Percentiles rank a stretch among this genome's conserved stretches.
Evolutionary conservation across 2,113 vertebrate genomes (phyloP).

Genomic region (Bettongia penicillata): DNA sequence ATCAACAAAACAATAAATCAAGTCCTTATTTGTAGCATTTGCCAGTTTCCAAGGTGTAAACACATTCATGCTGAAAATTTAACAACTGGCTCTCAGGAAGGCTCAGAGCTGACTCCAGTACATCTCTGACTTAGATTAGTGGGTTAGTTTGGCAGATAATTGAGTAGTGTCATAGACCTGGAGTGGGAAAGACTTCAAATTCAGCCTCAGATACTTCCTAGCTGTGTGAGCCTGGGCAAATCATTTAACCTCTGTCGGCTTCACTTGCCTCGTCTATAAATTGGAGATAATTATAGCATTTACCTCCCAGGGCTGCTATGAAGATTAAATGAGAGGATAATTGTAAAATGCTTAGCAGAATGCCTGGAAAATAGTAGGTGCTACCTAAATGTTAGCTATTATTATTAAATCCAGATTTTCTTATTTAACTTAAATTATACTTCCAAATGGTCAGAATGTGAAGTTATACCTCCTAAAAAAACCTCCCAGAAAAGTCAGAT

Average conservation of each 20-base stretch:
- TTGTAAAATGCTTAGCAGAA: neutral
- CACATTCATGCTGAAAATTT: neutral
- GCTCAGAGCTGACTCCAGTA: neutral
- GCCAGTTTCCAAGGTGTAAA: neutral
- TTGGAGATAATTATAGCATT: neutral
- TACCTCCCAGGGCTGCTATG: too few species aligned
- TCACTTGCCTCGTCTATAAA: neutral
- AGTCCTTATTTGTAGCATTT: neutral
- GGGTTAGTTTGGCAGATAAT: neutral
- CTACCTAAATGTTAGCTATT: neutral
- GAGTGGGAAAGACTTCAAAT: neutral
- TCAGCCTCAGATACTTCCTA: neutral
- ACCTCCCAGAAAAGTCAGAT: neutral
- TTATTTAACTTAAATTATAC: slow-evolving; percentile 13
- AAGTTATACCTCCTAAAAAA: neutral
- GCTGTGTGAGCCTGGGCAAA: neutral
- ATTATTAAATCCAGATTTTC: neutral
- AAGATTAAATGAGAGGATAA: neutral
- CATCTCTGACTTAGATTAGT: neutral
- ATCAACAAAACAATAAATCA: neutral
- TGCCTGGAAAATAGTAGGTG: neutral
- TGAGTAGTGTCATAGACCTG: neutral
- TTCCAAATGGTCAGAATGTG: slow-evolving; percentile 2
- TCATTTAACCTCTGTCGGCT: neutral
- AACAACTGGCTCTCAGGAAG: neutral